Evolutionary conservation across 2,113 vertebrate species (phyloP).

Genomic region (Lagopus leucura): DNA sequence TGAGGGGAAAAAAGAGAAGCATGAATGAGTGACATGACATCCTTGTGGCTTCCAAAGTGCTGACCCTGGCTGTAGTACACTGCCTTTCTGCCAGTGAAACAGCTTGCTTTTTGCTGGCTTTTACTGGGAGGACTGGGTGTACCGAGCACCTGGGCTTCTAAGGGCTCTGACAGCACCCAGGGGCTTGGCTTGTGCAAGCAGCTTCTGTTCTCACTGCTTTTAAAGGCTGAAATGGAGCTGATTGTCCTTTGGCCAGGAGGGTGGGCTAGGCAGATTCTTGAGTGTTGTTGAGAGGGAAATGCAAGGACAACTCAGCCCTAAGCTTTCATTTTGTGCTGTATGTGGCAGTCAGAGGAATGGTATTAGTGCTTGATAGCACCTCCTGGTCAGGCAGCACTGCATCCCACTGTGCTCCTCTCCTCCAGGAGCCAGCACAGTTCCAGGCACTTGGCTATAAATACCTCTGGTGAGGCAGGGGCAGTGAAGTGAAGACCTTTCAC

Average conservation of each 20-base stretch:
- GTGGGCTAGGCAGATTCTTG: background rate
- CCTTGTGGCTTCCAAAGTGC: background rate
- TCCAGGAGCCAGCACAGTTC: background rate
- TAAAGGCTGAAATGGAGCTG: background rate
- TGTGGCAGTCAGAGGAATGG: fast-evolving
- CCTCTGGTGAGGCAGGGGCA: background rate
- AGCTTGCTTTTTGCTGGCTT: background rate
- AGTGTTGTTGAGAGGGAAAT: too few relatives aligned
- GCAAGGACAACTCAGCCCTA: background rate
- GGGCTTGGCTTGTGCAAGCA: background rate
- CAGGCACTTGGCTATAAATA: background rate
- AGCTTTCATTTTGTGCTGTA: background rate
- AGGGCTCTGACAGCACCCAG: background rate
- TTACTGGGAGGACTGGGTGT: background rate
- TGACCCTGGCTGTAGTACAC: background rate
- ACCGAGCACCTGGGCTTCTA: background rate
- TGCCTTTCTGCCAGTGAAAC: background rate
- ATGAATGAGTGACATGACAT: background rate
- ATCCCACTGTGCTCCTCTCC: background rate
- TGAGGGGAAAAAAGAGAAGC: background rate
- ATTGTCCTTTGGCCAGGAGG: background rate
- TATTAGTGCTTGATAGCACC: background rate
- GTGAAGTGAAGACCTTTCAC: background rate
- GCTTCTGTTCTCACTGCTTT: background rate
- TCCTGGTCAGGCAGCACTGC: background rate